Conservation (phyloP, 1,140 invertebrate species). For the Drosophila virilis region DNA sequence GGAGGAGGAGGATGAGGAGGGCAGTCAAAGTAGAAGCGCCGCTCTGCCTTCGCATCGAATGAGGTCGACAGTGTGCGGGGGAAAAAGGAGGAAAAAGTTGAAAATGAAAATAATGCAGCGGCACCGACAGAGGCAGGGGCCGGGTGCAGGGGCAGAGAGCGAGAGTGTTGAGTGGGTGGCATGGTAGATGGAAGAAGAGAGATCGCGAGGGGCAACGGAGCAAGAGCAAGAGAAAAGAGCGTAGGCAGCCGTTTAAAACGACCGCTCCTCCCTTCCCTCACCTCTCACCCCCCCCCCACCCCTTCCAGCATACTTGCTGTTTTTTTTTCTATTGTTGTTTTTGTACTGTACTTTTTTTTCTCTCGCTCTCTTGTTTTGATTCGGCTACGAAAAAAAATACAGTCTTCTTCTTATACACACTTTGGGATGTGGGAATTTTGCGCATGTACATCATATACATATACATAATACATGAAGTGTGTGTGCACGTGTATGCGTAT, state of each 20-base stretch:
- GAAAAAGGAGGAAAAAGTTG: conserved; percentile 60
- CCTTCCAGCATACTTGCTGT: not conserved
- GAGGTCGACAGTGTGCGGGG: conserved; percentile 53
- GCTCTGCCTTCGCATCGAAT: conserved; percentile 40
- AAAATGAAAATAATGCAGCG: conserved; percentile 80
- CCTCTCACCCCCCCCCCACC: not conserved
- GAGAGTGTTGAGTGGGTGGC: conserved; percentile 51
- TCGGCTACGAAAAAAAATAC: conserved; percentile 45
- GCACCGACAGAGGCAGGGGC: conserved; percentile 29
- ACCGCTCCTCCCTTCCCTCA: no score
- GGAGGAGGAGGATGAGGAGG: not conserved
- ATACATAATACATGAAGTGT: conserved; percentile 61
- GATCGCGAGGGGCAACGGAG: not conserved
- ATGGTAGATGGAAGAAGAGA: conserved; percentile 9
- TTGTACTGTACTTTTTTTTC: conserved; percentile 3
- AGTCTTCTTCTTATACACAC: not conserved
- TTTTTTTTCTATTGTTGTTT: conserved; percentile 8
- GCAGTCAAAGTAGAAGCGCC: conserved; percentile 15
- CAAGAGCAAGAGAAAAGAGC: conserved; percentile 11
- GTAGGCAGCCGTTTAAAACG: conserved; percentile 35
- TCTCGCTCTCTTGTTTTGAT: conserved; percentile 45
- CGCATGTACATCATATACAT: conserved; percentile 73
- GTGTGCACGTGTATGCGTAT: conserved; percentile 17
- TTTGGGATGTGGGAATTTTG: conserved; percentile 69
- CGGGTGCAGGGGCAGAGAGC: conserved; percentile 24